Percentiles rank a stretch among this genome's conserved stretches.
These are phyloP conservation scores for Pseudoips prasinana DNA, from an alignment of 2,888 invertebrate genomes.

Conservation along the genomic window DNA sequence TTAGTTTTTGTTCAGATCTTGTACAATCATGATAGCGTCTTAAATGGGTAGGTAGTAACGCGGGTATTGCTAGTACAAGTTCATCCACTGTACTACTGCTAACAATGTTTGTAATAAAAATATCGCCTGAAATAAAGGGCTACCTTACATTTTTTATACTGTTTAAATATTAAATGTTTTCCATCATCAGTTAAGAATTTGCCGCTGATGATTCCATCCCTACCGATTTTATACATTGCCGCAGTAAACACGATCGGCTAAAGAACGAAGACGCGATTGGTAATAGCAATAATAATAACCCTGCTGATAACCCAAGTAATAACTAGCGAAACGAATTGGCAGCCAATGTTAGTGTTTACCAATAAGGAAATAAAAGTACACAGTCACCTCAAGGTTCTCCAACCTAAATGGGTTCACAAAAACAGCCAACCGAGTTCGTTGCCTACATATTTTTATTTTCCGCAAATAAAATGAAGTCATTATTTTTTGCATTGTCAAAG, in stretches of 20 bases:
- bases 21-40: too few species aligned
- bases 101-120: too few species aligned
- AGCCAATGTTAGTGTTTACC: conserved; percentile 37
- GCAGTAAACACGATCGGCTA: conserved; percentile 13
- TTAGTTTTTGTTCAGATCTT: too few species aligned
- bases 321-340: conserved; percentile 32
- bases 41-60: too few species aligned
- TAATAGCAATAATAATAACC: conserved; percentile 20
- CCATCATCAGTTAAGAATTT: too few species aligned
- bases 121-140: too few species aligned
- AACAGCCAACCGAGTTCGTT: conserved; percentile 25
- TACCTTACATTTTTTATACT: too few species aligned
- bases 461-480: conserved; percentile 30
- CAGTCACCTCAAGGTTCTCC: conserved; percentile 54
- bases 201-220: too few species aligned
- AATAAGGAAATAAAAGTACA: conserved; percentile 71
- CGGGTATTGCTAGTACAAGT: too few species aligned
- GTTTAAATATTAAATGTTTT: too few species aligned
- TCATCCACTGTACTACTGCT: too few species aligned
- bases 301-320: conserved; percentile 12
- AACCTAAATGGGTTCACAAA: conserved; percentile 42
- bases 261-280: conserved; percentile 11
- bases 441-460: conserved; percentile 36
- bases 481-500: too few species aligned
- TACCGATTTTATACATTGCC: conserved; percentile 7